Conservation (phyloP, 1,140 invertebrate genomes). For the Adelges cooleyi region DNA sequence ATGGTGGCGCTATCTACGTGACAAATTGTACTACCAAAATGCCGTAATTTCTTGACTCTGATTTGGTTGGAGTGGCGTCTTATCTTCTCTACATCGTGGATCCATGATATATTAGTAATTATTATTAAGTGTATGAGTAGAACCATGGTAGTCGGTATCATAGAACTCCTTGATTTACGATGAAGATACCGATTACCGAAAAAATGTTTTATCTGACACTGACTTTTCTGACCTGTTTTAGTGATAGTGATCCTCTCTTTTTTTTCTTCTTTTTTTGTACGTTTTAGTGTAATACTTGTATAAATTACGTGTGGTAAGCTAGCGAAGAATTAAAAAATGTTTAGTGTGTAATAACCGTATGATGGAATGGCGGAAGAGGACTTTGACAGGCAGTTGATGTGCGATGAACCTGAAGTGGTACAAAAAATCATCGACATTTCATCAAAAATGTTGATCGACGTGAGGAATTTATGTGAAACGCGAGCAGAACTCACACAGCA, state of each 20-base stretch:
- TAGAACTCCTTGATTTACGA: conserved; percentile 17
- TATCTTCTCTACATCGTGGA: too few relatives aligned
- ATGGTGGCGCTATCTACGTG: too few relatives aligned
- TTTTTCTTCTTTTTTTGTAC: conserved; percentile 15
- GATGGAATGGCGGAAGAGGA: conserved; percentile 32
- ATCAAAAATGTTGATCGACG: conserved; percentile 76
- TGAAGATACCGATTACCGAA: conserved; percentile 3
- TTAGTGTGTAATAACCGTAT: conserved; percentile 23
- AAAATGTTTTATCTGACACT: conserved; percentile 4
- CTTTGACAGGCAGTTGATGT: conserved; percentile 24
- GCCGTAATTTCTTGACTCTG: too few relatives aligned
- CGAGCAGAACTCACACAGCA: conserved; percentile 86
- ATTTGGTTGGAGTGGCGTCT: too few relatives aligned
- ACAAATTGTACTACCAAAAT: too few relatives aligned
- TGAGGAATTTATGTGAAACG: conserved; percentile 83
- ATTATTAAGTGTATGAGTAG: too few relatives aligned
- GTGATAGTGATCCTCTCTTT: conserved; percentile 17
- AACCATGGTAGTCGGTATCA: conserved; percentile 9
- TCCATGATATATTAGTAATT: too few relatives aligned
- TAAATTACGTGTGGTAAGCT: neutral
- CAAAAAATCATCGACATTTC: conserved; percentile 94
- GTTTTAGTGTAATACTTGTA: neutral
- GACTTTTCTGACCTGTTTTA: conserved; percentile 27
- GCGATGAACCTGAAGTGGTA: conserved; percentile 40
- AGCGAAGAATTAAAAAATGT: neutral